phyloP scores from a whole-genome alignment of 2,888 invertebrate species.

The Arctia plantaginis region DNA sequence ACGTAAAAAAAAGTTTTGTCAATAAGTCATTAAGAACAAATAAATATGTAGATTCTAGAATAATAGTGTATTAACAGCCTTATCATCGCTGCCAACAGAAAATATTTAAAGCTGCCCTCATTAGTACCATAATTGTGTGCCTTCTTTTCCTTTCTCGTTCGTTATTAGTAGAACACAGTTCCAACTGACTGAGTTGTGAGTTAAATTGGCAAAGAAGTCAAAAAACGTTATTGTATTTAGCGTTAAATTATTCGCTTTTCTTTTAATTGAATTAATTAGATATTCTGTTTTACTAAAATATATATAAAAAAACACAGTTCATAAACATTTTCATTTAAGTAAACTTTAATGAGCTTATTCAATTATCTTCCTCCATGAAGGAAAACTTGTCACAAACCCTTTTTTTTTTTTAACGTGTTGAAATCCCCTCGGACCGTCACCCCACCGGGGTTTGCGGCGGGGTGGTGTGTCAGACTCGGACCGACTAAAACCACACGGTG shows the following conservation, averaged over 20 bases:
- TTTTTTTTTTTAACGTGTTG: too few species aligned
- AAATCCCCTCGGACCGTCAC: too few species aligned
- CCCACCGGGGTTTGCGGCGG: too few species aligned
- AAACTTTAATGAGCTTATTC: background rate
- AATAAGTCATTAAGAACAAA: background rate
- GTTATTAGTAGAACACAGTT: background rate
- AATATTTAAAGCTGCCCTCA: background rate
- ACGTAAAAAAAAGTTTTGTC: background rate
- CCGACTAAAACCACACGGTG: too few species aligned
- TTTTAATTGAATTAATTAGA: background rate
- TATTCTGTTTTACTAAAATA: background rate
- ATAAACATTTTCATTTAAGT: background rate
- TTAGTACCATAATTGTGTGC: background rate
- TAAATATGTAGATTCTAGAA: background rate
- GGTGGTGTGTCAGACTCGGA: too few species aligned
- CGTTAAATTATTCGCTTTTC: background rate
- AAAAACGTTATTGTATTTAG: background rate
- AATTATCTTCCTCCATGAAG: too few species aligned
- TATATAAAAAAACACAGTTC: background rate
- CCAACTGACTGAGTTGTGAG: background rate
- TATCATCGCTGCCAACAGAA: background rate
- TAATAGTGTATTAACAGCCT: background rate
- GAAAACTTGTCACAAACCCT: too few species aligned
- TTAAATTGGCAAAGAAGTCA: background rate
- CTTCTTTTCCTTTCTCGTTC: background rate